Evolutionary conservation across 1,140 invertebrate genomes (phyloP).

Genomic region (Lepidurus apus): DNA sequence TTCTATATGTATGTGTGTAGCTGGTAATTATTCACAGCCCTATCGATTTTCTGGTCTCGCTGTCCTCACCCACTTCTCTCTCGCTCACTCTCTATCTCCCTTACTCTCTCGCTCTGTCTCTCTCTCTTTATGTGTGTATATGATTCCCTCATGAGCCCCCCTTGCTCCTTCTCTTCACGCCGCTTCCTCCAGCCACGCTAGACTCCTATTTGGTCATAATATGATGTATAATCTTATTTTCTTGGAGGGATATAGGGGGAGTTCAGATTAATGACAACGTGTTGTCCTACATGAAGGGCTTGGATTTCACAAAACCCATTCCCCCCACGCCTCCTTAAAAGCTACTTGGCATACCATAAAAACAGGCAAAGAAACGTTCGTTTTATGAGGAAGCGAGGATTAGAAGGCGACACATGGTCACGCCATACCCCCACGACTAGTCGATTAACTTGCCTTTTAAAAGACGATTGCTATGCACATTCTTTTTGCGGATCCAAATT

Average conservation of each 20-base stretch:
- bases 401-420: slow-evolving; percentile 16
- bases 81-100: not conserved
- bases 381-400: slow-evolving; percentile 1
- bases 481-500: too few species aligned
- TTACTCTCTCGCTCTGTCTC: not conserved
- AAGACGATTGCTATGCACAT: too few species aligned
- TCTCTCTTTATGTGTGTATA: not conserved
- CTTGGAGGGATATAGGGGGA: not conserved
- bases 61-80: slow-evolving; percentile 5
- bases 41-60: slow-evolving; percentile 21
- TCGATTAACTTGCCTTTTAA: too few species aligned
- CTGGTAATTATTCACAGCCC: slow-evolving; percentile 18
- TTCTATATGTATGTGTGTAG: not conserved
- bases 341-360: slow-evolving; percentile 12
- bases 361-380: not conserved
- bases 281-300: slow-evolving; percentile 10
- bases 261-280: not conserved
- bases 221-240: slow-evolving; percentile 16
- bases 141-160: slow-evolving; percentile 6
- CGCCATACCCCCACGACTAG: not conserved
- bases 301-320: not conserved
- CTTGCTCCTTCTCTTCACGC: not conserved
- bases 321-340: not conserved
- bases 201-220: slow-evolving; percentile 16
- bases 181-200: not conserved